These are phyloP conservation scores for Rhinophrynus dorsalis DNA, from an alignment of 2,797 vertebrate species.

Conservation along the genomic window DNA sequence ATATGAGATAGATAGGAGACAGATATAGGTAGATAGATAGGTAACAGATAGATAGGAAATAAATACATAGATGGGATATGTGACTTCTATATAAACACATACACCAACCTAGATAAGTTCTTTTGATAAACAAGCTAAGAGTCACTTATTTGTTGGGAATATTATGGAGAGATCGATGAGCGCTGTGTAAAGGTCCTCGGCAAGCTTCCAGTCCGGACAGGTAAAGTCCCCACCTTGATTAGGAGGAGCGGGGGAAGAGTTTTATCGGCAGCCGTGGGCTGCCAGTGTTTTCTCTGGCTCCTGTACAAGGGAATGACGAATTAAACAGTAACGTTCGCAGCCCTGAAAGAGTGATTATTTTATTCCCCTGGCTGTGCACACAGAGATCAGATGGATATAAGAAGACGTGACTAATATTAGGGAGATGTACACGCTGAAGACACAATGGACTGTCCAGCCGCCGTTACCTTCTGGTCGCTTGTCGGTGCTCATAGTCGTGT, in stretches of 20 bases:
- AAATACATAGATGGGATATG: too few species aligned
- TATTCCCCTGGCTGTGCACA: neutral
- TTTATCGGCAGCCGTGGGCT: neutral
- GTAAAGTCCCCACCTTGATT: neutral
- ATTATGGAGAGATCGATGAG: neutral
- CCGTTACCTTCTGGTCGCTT: too few species aligned
- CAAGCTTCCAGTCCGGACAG: neutral
- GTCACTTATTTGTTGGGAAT: too few species aligned
- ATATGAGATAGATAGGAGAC: too few species aligned
- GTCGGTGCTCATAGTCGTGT: too few species aligned
- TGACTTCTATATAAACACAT: too few species aligned
- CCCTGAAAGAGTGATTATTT: slow-evolving; percentile 2
- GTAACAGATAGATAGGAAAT: too few species aligned
- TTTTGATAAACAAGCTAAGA: too few species aligned
- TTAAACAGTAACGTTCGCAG: neutral
- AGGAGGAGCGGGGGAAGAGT: neutral
- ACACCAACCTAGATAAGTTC: too few species aligned
- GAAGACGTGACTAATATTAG: slow-evolving; percentile 14
- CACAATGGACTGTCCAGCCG: slow-evolving; percentile 5
- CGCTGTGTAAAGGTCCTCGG: neutral
- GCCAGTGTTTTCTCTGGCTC: neutral
- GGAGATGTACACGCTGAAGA: neutral
- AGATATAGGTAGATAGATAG: too few species aligned
- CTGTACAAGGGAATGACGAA: slow-evolving; percentile 14
- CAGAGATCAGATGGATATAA: slow-evolving; percentile 10